Percentiles rank a stretch among this genome's conserved stretches.
Conservation (phyloP, 2,888 invertebrate species). For the Stictocephala bisonia region DNA sequence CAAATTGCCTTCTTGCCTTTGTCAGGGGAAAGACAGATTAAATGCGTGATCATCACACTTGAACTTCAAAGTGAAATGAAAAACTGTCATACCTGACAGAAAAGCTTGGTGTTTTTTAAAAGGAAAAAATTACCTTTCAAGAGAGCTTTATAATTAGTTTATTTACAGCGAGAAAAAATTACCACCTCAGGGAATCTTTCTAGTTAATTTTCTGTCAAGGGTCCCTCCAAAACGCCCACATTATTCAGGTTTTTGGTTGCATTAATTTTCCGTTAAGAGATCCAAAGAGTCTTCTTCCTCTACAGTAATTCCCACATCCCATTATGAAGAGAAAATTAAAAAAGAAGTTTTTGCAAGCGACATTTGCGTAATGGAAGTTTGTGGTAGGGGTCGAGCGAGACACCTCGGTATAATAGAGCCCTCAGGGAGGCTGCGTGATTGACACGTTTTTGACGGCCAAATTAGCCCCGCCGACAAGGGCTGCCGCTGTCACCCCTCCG, state of each 20-base stretch:
- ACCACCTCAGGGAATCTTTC: neutral
- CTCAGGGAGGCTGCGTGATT: constrained; percentile 8
- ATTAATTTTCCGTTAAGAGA: constrained; percentile 10
- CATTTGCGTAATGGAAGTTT: constrained; percentile 23
- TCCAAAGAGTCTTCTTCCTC: constrained; percentile 10
- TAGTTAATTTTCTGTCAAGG: constrained; percentile 1
- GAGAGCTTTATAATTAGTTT: neutral
- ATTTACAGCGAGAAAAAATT: neutral
- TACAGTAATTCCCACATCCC: constrained; percentile 1
- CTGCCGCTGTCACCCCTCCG: constrained; percentile 8
- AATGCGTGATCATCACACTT: too few species aligned
- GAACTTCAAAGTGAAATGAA: too few species aligned
- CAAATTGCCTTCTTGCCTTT: too few species aligned
- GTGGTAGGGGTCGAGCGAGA: neutral
- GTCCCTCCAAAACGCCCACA: constrained; percentile 1
- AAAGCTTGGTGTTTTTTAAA: too few species aligned
- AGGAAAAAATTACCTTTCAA: too few species aligned
- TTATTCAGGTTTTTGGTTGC: neutral
- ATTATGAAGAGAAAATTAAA: constrained; percentile 33
- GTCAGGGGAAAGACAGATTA: too few species aligned
- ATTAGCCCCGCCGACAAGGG: constrained; percentile 34
- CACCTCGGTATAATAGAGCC: constrained; percentile 2
- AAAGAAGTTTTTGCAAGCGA: constrained; percentile 28
- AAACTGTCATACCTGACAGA: too few species aligned
- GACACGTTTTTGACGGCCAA: constrained; percentile 44